These are phyloP conservation scores for Coremacera marginata DNA, from an alignment of 2,888 invertebrate genomes.

Conservation along the genomic window DNA sequence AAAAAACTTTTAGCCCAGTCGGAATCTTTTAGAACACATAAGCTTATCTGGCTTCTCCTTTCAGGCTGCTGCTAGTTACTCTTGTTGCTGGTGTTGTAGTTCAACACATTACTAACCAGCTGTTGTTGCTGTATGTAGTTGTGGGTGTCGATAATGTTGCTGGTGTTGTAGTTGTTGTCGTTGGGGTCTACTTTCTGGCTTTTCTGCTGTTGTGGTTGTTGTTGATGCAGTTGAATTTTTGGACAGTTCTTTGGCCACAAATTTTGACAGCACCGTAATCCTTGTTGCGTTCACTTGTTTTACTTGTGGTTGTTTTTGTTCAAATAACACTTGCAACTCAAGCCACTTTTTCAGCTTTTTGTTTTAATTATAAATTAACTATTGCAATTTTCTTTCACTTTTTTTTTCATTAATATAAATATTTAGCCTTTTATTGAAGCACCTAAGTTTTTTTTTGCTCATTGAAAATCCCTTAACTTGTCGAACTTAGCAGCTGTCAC, in stretches of 20 bases:
- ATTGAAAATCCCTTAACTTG: neutral
- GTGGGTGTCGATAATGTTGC: no score
- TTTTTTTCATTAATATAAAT: neutral
- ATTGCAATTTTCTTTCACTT: neutral
- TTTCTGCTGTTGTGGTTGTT: no score
- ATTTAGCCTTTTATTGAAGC: neutral
- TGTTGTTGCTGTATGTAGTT: no score
- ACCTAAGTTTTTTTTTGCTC: neutral
- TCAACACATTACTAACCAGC: no score
- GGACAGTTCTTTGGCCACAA: constrained; percentile 23
- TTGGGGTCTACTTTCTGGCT: no score
- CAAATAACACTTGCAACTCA: neutral
- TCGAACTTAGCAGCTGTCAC: constrained; percentile 23
- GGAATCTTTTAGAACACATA: no score
- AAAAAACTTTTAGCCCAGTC: no score
- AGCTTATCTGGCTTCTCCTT: no score
- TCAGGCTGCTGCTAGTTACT: constrained; percentile 65
- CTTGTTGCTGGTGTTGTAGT: constrained; percentile 58
- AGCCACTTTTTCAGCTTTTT: neutral
- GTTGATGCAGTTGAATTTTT: neutral
- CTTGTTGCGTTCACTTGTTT: neutral
- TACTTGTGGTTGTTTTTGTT: neutral
- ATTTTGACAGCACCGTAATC: constrained; percentile 11
- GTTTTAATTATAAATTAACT: neutral
- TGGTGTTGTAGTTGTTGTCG: no score